phyloP scores from a whole-genome alignment of 1,140 invertebrate genomes.

The Trichogramma pretiosum region DNA sequence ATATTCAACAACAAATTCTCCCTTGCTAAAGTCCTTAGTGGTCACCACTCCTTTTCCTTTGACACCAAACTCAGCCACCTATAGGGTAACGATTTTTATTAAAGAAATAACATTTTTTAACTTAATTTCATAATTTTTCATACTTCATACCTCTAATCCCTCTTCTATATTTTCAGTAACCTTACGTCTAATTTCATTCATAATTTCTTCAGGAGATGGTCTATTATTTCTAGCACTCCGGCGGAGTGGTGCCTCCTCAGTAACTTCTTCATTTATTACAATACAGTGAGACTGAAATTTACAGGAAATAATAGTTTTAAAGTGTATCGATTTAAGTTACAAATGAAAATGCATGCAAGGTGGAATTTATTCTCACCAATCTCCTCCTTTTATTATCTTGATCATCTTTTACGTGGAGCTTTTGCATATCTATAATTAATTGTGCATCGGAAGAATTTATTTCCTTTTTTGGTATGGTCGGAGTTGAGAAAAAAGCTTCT shows the following conservation, averaged over 20 bases:
- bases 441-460: too few relatives aligned
- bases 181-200: conserved; percentile 78
- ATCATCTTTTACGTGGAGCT: too few relatives aligned
- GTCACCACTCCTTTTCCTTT: conserved; percentile 76
- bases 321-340: too few relatives aligned
- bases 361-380: too few relatives aligned
- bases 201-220: conserved; percentile 69
- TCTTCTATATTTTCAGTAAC: conserved; percentile 71
- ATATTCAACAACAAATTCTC: conserved; percentile 96
- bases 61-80: conserved; percentile 58
- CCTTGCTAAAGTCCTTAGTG: conserved; percentile 65
- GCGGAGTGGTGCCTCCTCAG: conserved; percentile 86
- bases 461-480: too few relatives aligned
- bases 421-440: too few relatives aligned
- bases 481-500: too few relatives aligned
- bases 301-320: too few relatives aligned
- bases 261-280: conserved; percentile 64
- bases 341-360: too few relatives aligned
- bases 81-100: too few relatives aligned
- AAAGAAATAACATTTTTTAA: conserved; percentile 14
- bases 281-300: too few relatives aligned
- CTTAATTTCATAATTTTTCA: background rate
- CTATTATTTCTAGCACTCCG: conserved; percentile 79
- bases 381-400: too few relatives aligned
- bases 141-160: conserved; percentile 64